Evolutionary conservation across 2,888 invertebrate genomes (phyloP).

Genomic region (Drosophila mettleri): DNA sequence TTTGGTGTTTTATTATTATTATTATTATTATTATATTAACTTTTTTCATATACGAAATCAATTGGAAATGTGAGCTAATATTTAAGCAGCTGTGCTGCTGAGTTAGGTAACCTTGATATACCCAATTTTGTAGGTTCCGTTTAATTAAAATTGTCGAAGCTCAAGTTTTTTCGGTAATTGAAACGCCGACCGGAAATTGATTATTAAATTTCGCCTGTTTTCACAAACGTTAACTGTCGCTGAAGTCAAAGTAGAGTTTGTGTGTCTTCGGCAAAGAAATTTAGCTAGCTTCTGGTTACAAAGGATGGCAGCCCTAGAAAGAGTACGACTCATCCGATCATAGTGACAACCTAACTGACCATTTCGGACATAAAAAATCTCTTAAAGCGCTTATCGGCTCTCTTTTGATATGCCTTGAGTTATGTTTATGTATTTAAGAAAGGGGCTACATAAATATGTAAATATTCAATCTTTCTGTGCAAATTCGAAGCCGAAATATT

Average conservation of each 20-base stretch:
- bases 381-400: background rate
- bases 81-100: slow-evolving; percentile 17
- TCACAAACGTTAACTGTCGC: too few relatives aligned
- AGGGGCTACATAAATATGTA: background rate
- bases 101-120: slow-evolving; percentile 37
- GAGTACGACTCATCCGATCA: too few relatives aligned
- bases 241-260: too few relatives aligned
- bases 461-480: background rate
- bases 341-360: too few relatives aligned
- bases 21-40: slow-evolving; percentile 6
- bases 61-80: slow-evolving; percentile 22
- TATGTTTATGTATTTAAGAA: background rate
- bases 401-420: background rate
- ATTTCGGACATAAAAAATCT: too few relatives aligned
- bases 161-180: slow-evolving; percentile 17
- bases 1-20: slow-evolving; percentile 19
- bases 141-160: slow-evolving; percentile 11
- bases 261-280: too few relatives aligned
- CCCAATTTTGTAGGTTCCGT: slow-evolving; percentile 24
- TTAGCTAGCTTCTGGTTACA: too few relatives aligned
- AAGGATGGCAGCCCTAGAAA: too few relatives aligned
- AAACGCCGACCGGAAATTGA: slow-evolving; percentile 50
- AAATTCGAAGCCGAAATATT: background rate
- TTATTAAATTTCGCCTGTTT: slow-evolving; percentile 18
- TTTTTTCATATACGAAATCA: slow-evolving; percentile 13